These are phyloP conservation scores for Sminthurinus aureus DNA, from an alignment of 2,888 invertebrate genomes.

Conservation along the genomic window DNA sequence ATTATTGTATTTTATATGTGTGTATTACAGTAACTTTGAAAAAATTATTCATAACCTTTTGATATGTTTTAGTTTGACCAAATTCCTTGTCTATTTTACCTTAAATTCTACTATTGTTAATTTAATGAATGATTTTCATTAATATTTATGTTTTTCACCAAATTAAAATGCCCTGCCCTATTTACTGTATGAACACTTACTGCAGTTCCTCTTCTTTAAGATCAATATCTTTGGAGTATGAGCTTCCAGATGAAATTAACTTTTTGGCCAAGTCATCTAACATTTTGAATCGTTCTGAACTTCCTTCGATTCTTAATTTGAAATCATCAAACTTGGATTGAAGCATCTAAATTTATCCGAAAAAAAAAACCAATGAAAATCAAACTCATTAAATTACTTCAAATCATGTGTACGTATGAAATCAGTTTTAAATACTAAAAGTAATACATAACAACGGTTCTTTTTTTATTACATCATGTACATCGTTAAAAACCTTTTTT, in stretches of 20 bases:
- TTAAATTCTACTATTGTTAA: not conserved
- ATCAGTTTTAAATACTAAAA: no score
- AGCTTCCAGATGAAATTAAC: conserved; percentile 82
- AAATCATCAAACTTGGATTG: conserved; percentile 93
- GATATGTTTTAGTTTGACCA: no score
- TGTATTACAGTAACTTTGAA: no score
- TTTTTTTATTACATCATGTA: no score
- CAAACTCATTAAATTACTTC: no score
- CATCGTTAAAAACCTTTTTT: no score
- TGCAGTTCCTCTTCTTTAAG: conserved; percentile 85
- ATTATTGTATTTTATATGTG: no score
- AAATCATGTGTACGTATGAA: no score
- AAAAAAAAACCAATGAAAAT: conserved; percentile 6
- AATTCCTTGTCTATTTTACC: no score
- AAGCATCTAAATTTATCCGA: conserved; percentile 68
- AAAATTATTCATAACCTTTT: no score
- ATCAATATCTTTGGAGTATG: conserved; percentile 85
- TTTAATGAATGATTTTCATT: not conserved
- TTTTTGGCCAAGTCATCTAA: conserved; percentile 91
- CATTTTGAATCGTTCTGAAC: conserved; percentile 87
- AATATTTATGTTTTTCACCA: not conserved
- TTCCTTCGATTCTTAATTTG: conserved; percentile 87
- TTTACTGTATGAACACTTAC: conserved; percentile 66
- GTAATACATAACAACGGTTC: no score
- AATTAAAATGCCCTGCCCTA: not conserved